Percentiles rank a stretch among this genome's conserved stretches.
Evolutionary conservation across 2,888 invertebrate genomes (phyloP).

Genomic region (Stramonita haemastoma): DNA sequence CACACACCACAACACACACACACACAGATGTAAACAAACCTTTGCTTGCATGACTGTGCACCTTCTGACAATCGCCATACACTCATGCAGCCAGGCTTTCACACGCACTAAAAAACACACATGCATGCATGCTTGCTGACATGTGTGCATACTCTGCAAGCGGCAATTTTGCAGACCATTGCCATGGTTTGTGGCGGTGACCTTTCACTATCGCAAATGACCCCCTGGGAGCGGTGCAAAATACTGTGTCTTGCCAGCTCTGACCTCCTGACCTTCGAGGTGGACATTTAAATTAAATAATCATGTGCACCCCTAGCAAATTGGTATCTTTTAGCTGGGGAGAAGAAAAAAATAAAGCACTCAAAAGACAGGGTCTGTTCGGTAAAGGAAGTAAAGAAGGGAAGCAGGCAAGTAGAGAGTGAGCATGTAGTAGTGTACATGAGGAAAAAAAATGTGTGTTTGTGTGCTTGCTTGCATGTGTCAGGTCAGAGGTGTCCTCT

Average conservation of each 20-base stretch:
- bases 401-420: background rate
- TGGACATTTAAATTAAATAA: background rate
- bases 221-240: background rate
- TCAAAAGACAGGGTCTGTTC: background rate
- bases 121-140: background rate
- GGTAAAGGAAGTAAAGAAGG: background rate
- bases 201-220: background rate
- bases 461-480: conserved; percentile 12
- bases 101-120: background rate
- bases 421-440: background rate
- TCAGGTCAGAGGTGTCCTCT: too few species aligned
- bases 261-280: background rate
- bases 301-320: background rate
- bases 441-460: background rate
- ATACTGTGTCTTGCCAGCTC: background rate
- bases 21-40: too few species aligned
- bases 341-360: background rate
- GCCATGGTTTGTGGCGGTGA: background rate
- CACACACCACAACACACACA: too few species aligned
- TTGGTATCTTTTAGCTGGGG: background rate
- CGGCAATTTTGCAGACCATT: too few species aligned
- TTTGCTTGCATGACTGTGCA: too few species aligned
- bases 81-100: background rate
- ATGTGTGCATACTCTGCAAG: background rate
- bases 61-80: too few species aligned